Base-by-base conservation (phyloP, 2,797 vertebrate genomes). In the Protosalanx chinensis region DNA sequence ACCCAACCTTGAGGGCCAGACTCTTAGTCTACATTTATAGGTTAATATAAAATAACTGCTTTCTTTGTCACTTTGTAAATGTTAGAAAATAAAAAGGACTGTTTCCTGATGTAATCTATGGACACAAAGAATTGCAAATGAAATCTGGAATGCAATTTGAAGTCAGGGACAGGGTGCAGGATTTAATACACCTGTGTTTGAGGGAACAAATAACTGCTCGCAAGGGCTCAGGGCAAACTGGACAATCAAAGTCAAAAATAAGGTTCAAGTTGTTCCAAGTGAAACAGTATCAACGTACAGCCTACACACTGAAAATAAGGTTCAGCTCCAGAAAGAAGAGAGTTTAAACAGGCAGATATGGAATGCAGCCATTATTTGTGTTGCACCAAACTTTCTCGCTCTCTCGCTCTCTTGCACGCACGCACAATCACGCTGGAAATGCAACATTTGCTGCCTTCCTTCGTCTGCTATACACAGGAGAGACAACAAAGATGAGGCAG, bases 141-240 rank as follows among this genome's bases (percentile, higher is more conserved):
- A 65, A 66, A 59, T 64, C 73, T 65, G 67, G 51, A 56, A 56
- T n/a, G 65, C 32, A 81, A 82, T 82, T 84, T 76, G 81, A 79
- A 67, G 67, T 37, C 65, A 6, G 15, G 62, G 60, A 33, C 49
- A 64, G 46, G 33, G 37, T 57, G 59, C 57, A 53, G 75, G 73
- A 79, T 77, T 76, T 74, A 82, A 86, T 67, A 80, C 66, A 77
- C 71, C 74, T 76, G 81, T 73, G 23, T 86, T 75, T 80, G 80
- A 33, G 75, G 73, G 83, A 78, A 76, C 73, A 85, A 86, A 84
- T 88, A 66, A 83, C 68, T 18, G 73, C 70, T 80, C 71, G 68
- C 64, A 66, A 79, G 62, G 49, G 73, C 79, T 87, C 53, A 70
- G 71, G 65, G 79, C 70, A 72, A 71, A 64, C 56, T 69, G 67